Conservation (phyloP, 2,113 vertebrate genomes). For the Calonectris borealis region DNA sequence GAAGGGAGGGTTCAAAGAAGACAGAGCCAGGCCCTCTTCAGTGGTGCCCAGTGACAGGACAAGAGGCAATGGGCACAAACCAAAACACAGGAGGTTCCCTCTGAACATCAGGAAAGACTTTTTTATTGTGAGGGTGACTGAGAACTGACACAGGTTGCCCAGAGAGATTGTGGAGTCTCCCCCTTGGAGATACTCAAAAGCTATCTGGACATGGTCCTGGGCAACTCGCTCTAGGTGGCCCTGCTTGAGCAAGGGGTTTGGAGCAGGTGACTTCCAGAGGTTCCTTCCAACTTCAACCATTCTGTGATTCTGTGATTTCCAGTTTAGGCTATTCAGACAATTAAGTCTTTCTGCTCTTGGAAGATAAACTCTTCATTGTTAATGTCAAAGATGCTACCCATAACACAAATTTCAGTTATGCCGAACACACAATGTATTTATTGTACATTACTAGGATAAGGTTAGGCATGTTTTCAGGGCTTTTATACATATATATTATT, state of each 20-base stretch:
- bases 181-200: neutral
- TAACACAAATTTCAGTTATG: neutral
- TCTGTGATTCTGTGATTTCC: neutral
- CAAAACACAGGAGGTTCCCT: neutral
- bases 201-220: neutral
- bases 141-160: neutral
- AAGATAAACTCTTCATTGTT: neutral
- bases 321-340: neutral
- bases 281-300: neutral
- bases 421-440: neutral
- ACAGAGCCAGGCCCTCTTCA: neutral
- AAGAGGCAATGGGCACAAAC: neutral
- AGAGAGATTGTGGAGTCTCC: neutral
- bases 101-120: neutral
- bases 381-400: neutral
- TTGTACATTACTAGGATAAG: neutral
- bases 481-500: neutral
- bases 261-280: neutral
- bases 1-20: neutral
- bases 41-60: neutral
- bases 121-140: neutral
- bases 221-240: neutral
- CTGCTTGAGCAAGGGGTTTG: fast-evolving
- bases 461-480: neutral
- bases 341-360: neutral